These are phyloP conservation scores for Phrynosoma platyrhinos DNA, from an alignment of 2,113 vertebrate species.

Conservation along the genomic window DNA sequence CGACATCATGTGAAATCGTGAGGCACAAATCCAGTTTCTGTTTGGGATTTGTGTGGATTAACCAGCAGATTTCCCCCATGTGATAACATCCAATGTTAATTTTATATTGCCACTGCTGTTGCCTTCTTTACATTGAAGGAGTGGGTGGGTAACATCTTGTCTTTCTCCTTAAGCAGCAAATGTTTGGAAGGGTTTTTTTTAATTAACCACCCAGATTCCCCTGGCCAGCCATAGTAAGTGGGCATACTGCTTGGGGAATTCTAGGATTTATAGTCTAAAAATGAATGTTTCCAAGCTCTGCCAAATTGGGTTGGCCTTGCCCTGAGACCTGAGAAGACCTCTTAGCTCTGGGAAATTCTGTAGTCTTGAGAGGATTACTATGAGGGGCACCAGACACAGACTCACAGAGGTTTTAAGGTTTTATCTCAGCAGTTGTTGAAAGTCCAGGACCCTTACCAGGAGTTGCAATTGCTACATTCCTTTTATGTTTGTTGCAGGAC, in stretches of 20 bases:
- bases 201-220: background rate
- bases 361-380: background rate
- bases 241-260: no score
- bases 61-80: no score
- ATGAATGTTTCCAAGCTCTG: no score
- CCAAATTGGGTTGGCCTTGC: no score
- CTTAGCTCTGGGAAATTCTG: background rate
- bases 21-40: no score
- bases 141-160: background rate
- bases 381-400: background rate
- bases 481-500: slow-evolving; percentile 4
- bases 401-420: no score
- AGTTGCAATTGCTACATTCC: background rate
- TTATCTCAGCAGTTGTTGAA: background rate
- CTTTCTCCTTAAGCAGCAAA: background rate
- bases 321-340: background rate
- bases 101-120: no score
- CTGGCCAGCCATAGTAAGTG: no score
- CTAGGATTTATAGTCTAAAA: no score
- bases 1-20: no score
- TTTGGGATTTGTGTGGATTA: no score
- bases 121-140: background rate
- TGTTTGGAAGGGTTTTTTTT: background rate
- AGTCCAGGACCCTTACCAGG: background rate
- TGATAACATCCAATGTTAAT: no score